Evolutionary conservation across 2,113 vertebrate species (phyloP).

Genomic region (Xyliphius kryptos): DNA sequence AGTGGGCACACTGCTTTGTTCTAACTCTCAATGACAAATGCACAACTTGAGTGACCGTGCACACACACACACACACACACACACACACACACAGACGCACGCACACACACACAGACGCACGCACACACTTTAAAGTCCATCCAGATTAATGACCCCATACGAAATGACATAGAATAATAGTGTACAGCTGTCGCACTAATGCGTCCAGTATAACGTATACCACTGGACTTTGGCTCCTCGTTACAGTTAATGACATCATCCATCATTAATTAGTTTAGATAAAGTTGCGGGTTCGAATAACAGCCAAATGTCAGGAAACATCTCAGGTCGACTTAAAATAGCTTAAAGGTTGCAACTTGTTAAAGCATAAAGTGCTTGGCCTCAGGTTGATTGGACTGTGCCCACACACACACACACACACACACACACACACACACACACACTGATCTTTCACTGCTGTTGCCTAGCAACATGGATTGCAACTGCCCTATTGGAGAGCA

Average conservation of each 20-base stretch:
- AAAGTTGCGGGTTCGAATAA: too few relatives aligned
- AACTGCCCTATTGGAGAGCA: constrained; percentile 61
- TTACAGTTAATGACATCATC: too few relatives aligned
- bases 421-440: constrained; percentile 41
- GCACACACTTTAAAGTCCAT: neutral
- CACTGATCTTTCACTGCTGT: constrained; percentile 66
- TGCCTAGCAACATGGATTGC: constrained; percentile 68
- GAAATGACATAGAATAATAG: neutral
- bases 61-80: constrained; percentile 17
- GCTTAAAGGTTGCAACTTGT: constrained; percentile 12
- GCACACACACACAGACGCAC: constrained; percentile 29
- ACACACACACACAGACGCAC: constrained; percentile 7
- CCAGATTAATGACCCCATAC: neutral
- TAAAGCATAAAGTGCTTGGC: constrained; percentile 14
- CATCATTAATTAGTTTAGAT: too few relatives aligned
- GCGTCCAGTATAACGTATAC: too few relatives aligned
- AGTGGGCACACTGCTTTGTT: constrained; percentile 11
- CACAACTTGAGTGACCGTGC: constrained; percentile 10
- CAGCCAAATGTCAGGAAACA: too few relatives aligned
- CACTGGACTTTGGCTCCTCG: too few relatives aligned
- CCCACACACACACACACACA: constrained; percentile 17
- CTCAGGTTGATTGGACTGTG: constrained; percentile 29
- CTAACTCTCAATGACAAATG: constrained; percentile 14
- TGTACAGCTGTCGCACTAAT: neutral
- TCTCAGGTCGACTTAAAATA: too few relatives aligned